Percentiles rank a stretch among this genome's conserved stretches.
These are phyloP conservation scores for Ophioderma brevispina DNA, from an alignment of 35 echinoderm and acorn worm genomes.

Conservation along the genomic window DNA sequence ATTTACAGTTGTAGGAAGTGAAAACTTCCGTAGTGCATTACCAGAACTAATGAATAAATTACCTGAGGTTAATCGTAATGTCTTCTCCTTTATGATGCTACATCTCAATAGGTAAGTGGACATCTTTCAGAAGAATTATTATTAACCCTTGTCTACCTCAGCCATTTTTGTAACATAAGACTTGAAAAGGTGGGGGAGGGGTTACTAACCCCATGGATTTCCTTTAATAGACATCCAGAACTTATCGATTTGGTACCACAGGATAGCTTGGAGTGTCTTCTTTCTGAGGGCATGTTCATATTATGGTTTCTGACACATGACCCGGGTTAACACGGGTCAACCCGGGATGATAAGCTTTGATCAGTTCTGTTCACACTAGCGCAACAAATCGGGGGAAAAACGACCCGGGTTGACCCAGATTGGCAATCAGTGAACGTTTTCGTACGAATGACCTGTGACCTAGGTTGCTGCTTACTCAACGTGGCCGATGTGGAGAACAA, in stretches of 20 bases:
- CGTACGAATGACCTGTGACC: no score
- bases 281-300: background rate
- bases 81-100: slow-evolving; percentile 65
- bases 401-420: no score
- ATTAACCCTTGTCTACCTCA: background rate
- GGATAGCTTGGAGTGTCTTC: background rate
- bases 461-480: no score
- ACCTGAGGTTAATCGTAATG: slow-evolving; percentile 2
- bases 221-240: background rate
- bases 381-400: no score
- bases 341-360: no score
- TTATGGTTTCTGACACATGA: no score
- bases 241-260: background rate
- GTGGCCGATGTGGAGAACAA: no score
- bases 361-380: no score
- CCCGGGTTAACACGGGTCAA: no score
- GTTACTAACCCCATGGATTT: background rate
- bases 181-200: background rate
- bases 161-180: background rate
- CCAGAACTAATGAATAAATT: slow-evolving; percentile 45
- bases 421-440: no score
- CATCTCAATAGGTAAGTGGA: slow-evolving; percentile 66
- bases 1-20: slow-evolving; percentile 35
- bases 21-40: slow-evolving; percentile 49
- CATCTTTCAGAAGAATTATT: background rate